Percentiles rank a stretch among this genome's conserved stretches.
Evolutionary conservation across 2,113 vertebrate genomes (phyloP).

Genomic region (Mesembrinibis cayennensis): DNA sequence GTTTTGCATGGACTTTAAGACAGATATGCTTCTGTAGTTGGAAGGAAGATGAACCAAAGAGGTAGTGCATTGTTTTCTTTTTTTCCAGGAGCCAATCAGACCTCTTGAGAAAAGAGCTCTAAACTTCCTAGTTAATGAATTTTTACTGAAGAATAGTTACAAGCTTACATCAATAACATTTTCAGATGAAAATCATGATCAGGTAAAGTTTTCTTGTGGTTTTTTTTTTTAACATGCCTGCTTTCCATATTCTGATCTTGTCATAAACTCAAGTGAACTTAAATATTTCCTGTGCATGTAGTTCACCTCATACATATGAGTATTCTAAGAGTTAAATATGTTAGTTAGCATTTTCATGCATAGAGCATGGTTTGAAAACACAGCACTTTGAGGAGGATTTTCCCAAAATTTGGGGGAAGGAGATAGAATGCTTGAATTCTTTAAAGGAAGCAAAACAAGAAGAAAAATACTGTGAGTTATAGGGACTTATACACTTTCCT

Average conservation of each 20-base stretch:
- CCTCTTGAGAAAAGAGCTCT: conserved; percentile 99
- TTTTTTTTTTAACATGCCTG: neutral
- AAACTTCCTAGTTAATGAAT: conserved; percentile 99
- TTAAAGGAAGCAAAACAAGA: neutral
- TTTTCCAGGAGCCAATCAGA: conserved; percentile 90
- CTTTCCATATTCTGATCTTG: neutral
- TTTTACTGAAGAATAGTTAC: conserved; percentile 98
- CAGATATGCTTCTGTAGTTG: neutral
- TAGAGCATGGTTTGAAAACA: neutral
- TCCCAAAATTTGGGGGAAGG: neutral
- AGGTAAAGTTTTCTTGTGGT: conserved; percentile 78
- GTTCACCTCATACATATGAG: neutral
- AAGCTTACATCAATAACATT: conserved; percentile 99
- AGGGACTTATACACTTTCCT: neutral
- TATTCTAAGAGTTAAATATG: neutral
- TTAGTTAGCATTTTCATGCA: neutral
- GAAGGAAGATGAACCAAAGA: neutral
- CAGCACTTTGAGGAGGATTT: neutral
- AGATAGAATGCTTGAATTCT: neutral
- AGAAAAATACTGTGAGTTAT: neutral
- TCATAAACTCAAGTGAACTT: neutral
- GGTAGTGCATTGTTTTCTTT: neutral
- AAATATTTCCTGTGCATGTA: neutral
- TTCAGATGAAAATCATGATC: conserved; percentile 99
- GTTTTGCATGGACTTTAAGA: neutral